Evolutionary conservation across 2,113 vertebrate genomes (phyloP), one percentile per base, ranked within the genome.

Genomic region (Leptocoma aspasia): DNA sequence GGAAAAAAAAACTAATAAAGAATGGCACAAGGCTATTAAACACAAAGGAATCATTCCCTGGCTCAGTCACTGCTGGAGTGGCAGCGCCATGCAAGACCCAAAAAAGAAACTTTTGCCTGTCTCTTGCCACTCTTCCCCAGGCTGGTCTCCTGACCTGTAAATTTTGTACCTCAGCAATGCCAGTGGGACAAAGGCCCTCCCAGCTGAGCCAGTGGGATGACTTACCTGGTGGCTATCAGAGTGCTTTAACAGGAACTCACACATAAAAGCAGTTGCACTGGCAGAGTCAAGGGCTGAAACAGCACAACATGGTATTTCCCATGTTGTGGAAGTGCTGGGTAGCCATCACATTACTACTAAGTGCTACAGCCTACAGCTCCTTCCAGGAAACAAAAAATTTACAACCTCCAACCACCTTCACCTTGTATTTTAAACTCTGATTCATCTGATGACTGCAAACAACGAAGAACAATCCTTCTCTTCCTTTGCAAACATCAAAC

Each of bases 221-320:
- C 10, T 35, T 10, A n/a, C 13, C 59, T 69, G 70, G 27, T 4
- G 33, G 50, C 41, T 57, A 16, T 11, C 59, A 11, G 4, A 35
- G 30, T 8, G 44, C 31, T 57, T 79, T 2, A 45, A 45, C 0
- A 41, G 41, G n/a, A 82, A 50, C 7, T 4, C 31, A 28, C 23
- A 44, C 2, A 19, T 0, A 33, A 59, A 35, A 8, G 31, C 0
- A 47, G n/a, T 0, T 59, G 59, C 50, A 30, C 31, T 5, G 22
- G n/a, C 11, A 6, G 19, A 56, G 75, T 31, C 50, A n/a, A n/a
- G 11, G 42, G 53, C 35, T 30, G 15, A 28, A 78, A 59, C 5
- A 61, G 42, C 20, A 60, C 21, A 53, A 3, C 4, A 4, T 23
- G 0, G 1, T 6, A 24, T 64, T 86, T 64, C 42, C n/a, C n/a